Evolutionary conservation across 2,113 vertebrate genomes (phyloP).

Genomic region (Macquaria ambigua): DNA sequence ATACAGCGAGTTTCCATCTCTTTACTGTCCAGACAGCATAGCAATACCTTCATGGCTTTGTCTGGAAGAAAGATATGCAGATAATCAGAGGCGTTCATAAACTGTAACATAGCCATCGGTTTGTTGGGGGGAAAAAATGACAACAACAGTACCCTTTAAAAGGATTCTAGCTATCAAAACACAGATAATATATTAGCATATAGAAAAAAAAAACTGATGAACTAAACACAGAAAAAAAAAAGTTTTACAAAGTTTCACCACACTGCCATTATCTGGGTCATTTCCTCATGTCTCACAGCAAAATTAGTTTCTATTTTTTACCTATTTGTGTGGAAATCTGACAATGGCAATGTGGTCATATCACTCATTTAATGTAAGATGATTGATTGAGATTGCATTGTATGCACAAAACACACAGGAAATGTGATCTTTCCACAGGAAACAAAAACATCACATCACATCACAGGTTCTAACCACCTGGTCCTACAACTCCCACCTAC

Average conservation of each 20-base stretch:
- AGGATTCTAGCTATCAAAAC: not conserved
- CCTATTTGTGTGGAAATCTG: not conserved
- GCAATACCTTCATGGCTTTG: slow-evolving; percentile 86
- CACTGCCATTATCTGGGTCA: not conserved
- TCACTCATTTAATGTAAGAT: not conserved
- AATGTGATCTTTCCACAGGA: slow-evolving; percentile 61
- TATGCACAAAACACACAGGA: slow-evolving; percentile 20
- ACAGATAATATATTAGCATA: not conserved
- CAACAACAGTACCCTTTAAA: not conserved
- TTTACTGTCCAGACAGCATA: slow-evolving; percentile 89
- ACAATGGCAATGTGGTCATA: not conserved
- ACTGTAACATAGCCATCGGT: not conserved
- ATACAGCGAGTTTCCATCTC: slow-evolving; percentile 84
- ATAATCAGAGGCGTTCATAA: not conserved
- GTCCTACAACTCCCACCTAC: slow-evolving; percentile 25
- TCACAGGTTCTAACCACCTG: slow-evolving; percentile 28
- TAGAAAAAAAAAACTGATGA: not conserved
- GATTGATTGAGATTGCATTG: not conserved
- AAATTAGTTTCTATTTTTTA: not conserved
- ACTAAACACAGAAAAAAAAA: not conserved
- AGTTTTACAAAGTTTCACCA: not conserved
- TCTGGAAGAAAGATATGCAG: slow-evolving; percentile 79
- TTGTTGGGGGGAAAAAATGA: not conserved
- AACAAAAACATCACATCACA: slow-evolving; percentile 9
- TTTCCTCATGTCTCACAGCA: not conserved